Conservation (phyloP, 2,888 invertebrate species). For the Trileptium ribeirensis region DNA sequence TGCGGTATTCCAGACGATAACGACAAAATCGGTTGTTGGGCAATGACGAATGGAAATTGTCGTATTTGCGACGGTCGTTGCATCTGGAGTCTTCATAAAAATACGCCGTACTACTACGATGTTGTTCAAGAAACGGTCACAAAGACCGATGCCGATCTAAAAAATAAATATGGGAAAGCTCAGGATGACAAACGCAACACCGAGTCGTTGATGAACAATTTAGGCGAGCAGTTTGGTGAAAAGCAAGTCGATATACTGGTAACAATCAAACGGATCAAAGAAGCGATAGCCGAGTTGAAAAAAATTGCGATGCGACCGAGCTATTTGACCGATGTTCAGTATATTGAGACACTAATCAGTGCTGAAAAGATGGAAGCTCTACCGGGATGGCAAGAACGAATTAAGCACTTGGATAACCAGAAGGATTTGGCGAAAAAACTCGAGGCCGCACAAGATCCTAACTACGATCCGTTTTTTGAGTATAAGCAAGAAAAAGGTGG, state of each 20-base stretch:
- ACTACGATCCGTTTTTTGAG: too few relatives aligned
- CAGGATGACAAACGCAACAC: constrained; percentile 23
- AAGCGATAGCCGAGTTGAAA: constrained; percentile 27
- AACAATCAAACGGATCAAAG: constrained; percentile 8
- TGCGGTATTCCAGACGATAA: constrained; percentile 37
- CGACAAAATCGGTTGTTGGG: constrained; percentile 35
- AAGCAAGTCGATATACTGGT: constrained; percentile 29
- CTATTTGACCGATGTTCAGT: constrained; percentile 37
- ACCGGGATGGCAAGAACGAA: neutral
- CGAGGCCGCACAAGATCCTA: too few relatives aligned
- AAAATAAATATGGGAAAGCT: constrained; percentile 36
- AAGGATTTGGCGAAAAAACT: too few relatives aligned
- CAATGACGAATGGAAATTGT: constrained; percentile 32
- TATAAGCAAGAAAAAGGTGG: too few relatives aligned
- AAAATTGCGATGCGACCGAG: constrained; percentile 41
- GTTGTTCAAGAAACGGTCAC: constrained; percentile 26
- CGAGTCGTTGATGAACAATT: constrained; percentile 21
- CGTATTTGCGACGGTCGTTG: constrained; percentile 29
- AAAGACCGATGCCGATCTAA: constrained; percentile 37
- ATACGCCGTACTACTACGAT: constrained; percentile 24
- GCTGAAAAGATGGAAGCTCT: constrained; percentile 33
- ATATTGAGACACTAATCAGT: constrained; percentile 42
- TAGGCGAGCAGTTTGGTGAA: constrained; percentile 29
- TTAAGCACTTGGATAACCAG: neutral
- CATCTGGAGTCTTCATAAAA: constrained; percentile 29